Evolutionary conservation across 1,140 invertebrate species (phyloP).

Genomic region (Anoplolepis gracilipes): DNA sequence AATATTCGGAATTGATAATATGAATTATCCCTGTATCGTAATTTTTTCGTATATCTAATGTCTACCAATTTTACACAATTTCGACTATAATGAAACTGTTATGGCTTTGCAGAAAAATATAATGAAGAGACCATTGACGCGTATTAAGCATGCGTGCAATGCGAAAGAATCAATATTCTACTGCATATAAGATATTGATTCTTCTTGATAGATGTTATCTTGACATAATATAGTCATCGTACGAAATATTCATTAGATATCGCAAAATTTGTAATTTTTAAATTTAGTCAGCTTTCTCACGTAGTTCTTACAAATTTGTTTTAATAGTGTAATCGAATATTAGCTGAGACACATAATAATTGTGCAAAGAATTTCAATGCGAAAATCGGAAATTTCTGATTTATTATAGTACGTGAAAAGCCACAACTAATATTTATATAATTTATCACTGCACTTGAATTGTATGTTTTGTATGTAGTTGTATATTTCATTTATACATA

Average conservation of each 20-base stretch:
- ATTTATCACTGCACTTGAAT: too few species aligned
- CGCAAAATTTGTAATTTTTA: background rate
- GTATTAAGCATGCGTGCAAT: background rate
- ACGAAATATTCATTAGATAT: background rate
- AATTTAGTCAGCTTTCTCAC: too few species aligned
- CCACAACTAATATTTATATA: too few species aligned
- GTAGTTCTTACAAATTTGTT: too few species aligned
- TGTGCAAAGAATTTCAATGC: background rate
- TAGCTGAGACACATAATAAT: background rate
- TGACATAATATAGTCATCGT: background rate
- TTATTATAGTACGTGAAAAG: background rate
- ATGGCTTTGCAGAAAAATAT: background rate
- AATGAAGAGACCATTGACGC: background rate
- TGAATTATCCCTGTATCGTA: background rate
- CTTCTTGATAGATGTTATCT: background rate
- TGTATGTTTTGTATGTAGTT: too few species aligned
- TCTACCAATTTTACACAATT: background rate
- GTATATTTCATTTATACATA: too few species aligned
- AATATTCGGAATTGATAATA: background rate
- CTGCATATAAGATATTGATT: conserved; percentile 14
- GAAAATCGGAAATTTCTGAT: background rate
- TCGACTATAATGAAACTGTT: background rate
- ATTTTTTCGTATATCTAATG: too few species aligned
- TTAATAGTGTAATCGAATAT: background rate
- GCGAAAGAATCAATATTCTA: conserved; percentile 11